Conservation (phyloP, 1,140 invertebrate genomes). For the Drosophila lini region DNA sequence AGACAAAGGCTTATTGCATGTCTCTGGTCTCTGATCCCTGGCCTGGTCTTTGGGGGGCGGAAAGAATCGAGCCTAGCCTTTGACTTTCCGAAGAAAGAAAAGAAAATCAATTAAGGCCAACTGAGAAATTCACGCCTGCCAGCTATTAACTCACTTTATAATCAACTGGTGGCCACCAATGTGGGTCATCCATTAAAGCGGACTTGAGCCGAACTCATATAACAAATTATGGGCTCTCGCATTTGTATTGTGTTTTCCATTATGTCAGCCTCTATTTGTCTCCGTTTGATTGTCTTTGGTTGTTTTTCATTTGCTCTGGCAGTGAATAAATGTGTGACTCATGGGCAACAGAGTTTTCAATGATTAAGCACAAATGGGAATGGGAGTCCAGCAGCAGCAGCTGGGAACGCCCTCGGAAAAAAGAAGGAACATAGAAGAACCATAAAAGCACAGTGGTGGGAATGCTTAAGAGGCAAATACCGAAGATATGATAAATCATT, state of each 20-base stretch:
- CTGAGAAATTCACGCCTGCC: conserved; percentile 32
- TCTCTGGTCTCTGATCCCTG: conserved; percentile 3
- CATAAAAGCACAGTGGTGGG: conserved; percentile 1
- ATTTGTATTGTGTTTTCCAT: conserved; percentile 11
- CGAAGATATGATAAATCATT: too few relatives aligned
- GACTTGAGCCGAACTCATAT: conserved; percentile 25
- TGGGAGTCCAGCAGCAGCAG: conserved; percentile 42
- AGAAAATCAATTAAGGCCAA: conserved; percentile 63
- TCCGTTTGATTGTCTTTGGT: conserved; percentile 30
- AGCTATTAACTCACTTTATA: conserved; percentile 33
- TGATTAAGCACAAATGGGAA: conserved; percentile 50
- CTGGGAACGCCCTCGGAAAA: conserved; percentile 35
- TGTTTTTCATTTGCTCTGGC: conserved; percentile 31
- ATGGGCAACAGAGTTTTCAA: conserved; percentile 38
- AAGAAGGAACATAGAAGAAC: background rate
- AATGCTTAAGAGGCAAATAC: too few relatives aligned
- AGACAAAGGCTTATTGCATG: conserved; percentile 41
- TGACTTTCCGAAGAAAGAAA: conserved; percentile 15
- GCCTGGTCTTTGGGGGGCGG: conserved; percentile 9
- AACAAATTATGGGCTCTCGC: conserved; percentile 36
- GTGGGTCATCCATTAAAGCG: conserved; percentile 46
- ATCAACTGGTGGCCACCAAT: conserved; percentile 43
- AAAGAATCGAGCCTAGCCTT: conserved; percentile 12
- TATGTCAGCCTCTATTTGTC: conserved; percentile 25
- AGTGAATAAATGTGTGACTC: conserved; percentile 33